Percentiles rank a stretch among this genome's conserved stretches.
These are phyloP conservation scores for Anguilla pacifica DNA, from an alignment of 2,797 vertebrate genomes.

Conservation along the genomic window DNA sequence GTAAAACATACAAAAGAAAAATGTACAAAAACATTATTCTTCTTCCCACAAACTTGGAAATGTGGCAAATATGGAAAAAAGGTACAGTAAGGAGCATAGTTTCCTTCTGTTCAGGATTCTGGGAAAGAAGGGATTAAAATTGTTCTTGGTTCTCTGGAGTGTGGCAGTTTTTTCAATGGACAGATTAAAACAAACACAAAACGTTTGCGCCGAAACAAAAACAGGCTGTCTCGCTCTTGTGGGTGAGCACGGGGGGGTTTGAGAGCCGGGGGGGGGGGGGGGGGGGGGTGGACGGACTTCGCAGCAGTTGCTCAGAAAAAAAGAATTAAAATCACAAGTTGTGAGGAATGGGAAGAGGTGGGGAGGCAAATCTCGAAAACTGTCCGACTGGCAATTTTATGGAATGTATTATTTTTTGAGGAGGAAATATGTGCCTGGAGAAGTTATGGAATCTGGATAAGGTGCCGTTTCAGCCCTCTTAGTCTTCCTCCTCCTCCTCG, in stretches of 20 bases:
- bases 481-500: slow-evolving; percentile 73
- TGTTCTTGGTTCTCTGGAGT: background rate
- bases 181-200: background rate
- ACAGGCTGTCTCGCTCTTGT: background rate
- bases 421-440: too few species aligned
- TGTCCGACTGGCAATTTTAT: background rate
- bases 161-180: background rate
- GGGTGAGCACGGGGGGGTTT: too few species aligned
- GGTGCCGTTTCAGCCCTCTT: slow-evolving; percentile 25
- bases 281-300: too few species aligned
- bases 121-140: background rate
- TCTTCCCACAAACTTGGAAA: background rate
- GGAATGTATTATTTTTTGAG: background rate
- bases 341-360: background rate
- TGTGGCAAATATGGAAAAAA: background rate
- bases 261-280: too few species aligned
- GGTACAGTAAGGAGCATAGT: background rate
- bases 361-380: background rate
- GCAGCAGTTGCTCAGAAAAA: background rate
- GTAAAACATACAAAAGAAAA: slow-evolving; percentile 17
- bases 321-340: background rate
- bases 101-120: background rate
- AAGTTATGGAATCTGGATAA: background rate
- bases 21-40: background rate
- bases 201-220: background rate